Evolutionary conservation across 2,113 vertebrate species (phyloP).

Genomic region (Gracilinanus agilis): DNA sequence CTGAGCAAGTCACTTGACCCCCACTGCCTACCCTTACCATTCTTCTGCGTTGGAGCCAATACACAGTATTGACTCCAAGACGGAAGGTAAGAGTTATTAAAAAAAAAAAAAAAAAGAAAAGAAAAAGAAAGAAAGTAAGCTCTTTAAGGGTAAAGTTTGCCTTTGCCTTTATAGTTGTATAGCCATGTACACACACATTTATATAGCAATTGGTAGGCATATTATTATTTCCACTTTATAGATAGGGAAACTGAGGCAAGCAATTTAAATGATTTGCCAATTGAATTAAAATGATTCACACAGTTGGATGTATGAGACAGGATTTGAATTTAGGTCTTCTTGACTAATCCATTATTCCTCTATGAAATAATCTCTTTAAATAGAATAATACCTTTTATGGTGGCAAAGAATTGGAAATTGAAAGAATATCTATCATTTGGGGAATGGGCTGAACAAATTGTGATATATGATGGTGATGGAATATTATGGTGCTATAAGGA

Average conservation of each 20-base stretch:
- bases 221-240: neutral
- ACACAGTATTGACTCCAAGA: too few species aligned
- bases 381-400: neutral
- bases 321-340: neutral
- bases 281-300: neutral
- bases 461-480: too few species aligned
- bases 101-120: too few species aligned
- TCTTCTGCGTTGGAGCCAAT: too few species aligned
- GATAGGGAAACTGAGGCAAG: neutral
- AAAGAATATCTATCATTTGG: too few species aligned
- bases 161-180: neutral
- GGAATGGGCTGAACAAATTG: too few species aligned
- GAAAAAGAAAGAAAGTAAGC: neutral
- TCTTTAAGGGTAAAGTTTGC: neutral
- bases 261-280: neutral
- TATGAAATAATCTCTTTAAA: slow-evolving; percentile 23
- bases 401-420: too few species aligned
- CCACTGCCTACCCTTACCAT: too few species aligned
- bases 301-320: neutral
- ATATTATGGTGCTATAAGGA: too few species aligned
- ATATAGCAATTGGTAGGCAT: neutral
- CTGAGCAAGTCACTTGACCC: too few species aligned
- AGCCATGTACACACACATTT: neutral
- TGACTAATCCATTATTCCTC: neutral
- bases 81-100: too few species aligned